Percentiles rank a stretch among this genome's conserved stretches.
Evolutionary conservation across 2,888 invertebrate species (phyloP).

Genomic region (Cataglyphis altisquamis): DNA sequence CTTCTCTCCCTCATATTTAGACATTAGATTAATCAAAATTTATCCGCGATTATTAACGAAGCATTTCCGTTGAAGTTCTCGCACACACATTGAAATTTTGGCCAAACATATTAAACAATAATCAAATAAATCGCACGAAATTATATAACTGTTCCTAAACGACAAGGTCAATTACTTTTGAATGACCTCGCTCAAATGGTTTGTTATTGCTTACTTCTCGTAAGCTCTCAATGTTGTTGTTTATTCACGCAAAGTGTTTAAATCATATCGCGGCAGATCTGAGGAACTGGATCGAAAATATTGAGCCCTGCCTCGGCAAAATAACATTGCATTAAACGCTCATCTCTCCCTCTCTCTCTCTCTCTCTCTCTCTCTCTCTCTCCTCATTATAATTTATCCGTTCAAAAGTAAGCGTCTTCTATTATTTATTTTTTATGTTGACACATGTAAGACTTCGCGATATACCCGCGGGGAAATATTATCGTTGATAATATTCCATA

Average conservation of each 20-base stretch:
- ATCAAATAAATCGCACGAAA: neutral
- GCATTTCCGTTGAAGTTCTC: neutral
- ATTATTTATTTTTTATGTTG: neutral
- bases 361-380: too few relatives aligned
- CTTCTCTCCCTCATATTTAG: too few relatives aligned
- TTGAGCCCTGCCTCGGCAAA: neutral
- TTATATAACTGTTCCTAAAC: neutral
- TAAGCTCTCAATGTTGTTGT: neutral
- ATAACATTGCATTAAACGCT: neutral
- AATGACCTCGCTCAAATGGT: constrained; percentile 11
- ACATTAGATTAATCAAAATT: neutral
- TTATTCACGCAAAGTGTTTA: neutral
- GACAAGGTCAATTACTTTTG: neutral
- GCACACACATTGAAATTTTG: neutral
- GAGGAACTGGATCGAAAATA: neutral
- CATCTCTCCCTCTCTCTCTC: neutral
- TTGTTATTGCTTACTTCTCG: constrained; percentile 7
- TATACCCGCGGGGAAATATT: too few relatives aligned
- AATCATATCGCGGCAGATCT: neutral
- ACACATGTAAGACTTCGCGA: too few relatives aligned
- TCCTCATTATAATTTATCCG: neutral
- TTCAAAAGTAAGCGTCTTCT: neutral
- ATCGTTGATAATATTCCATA: too few relatives aligned
- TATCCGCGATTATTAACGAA: neutral
- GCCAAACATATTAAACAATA: neutral